Evolutionary conservation across 2,888 invertebrate species (phyloP), one percentile per base, ranked within the genome.

Genomic region (Drosophila nigritarsus): DNA sequence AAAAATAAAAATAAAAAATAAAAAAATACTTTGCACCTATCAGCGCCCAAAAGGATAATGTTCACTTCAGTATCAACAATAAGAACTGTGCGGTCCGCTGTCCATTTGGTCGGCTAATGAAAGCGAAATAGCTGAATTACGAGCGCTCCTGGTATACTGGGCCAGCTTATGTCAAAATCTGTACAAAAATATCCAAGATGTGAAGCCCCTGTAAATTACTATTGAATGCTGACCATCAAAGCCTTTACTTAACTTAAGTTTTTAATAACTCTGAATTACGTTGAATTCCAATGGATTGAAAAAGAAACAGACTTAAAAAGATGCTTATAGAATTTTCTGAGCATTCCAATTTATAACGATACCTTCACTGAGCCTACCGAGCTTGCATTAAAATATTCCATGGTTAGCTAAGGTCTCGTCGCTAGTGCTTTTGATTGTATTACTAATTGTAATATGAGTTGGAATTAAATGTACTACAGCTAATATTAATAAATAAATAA

Each of bases 61-160:
- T 65, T 75, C 69, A 68, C 65, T 70, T 72, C 70, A 65, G 68
- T 75, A 73, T 70, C 74, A 64, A 70, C 75, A 71, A 74, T 63
- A 58, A 27, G 50, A 60, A 58, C 65, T 54, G 67, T 75, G 70
- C 66, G 75, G 68, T 65, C 60, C 49, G 48, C 67, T 62, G 72
- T 59, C 79, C 82, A 83, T 74, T 82, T 71, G 73, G 69, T 58
- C 78, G 66, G 80, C 85, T 87, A 87, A 85, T 87, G 85, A 85
- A 85, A 85, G 84, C 87, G 78, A 78, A 86, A 85, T 87, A 82
- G 80, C 84, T 85, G 84, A 84, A 81, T 87, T 84, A 84, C 67
- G 80, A 80, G 61, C 64, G 30, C 61, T 53, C 38, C 48, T n/a
- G 24, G 51, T 51, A 84, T 70, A 66, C 65, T 82, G 82, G 73